phyloP scores from a whole-genome alignment of 1,140 invertebrate genomes.

The Batillaria attramentaria region DNA sequence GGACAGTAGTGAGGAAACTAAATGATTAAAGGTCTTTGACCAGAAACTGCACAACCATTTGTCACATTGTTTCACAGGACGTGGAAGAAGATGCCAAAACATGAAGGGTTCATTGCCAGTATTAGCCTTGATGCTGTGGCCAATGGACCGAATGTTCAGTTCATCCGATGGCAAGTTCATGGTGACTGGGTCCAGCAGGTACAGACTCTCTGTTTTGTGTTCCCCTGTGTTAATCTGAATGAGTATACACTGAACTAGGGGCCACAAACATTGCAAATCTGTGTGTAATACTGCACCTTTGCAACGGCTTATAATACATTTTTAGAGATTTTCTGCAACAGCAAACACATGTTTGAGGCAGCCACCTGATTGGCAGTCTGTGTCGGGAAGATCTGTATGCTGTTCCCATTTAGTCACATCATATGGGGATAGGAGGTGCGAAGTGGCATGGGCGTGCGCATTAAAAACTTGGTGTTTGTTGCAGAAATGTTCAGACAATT shows the following conservation, averaged over 20 bases:
- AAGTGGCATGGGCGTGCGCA: too few relatives aligned
- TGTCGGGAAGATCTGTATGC: too few relatives aligned
- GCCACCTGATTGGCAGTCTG: too few relatives aligned
- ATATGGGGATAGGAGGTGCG: too few relatives aligned
- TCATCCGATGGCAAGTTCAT: conserved; percentile 71
- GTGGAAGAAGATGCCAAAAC: conserved; percentile 70
- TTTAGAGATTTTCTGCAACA: too few relatives aligned
- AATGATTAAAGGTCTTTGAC: not conserved
- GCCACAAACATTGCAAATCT: too few relatives aligned
- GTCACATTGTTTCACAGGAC: conserved; percentile 54
- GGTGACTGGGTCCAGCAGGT: conserved; percentile 72
- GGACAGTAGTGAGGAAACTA: not conserved
- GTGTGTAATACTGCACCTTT: too few relatives aligned
- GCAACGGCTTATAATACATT: too few relatives aligned
- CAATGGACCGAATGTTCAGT: conserved; percentile 59
- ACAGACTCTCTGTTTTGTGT: not conserved
- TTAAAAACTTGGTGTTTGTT: too few relatives aligned
- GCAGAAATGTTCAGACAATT: too few relatives aligned
- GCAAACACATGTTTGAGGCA: too few relatives aligned
- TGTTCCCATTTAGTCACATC: too few relatives aligned
- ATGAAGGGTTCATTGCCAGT: conserved; percentile 69
- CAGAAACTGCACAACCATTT: not conserved
- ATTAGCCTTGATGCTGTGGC: conserved; percentile 64
- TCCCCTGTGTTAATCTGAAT: not conserved
- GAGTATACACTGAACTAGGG: not conserved